These are phyloP conservation scores for Beroe forskalii DNA, from an alignment of 37 sponge, comb jelly and placozoan species.

Conservation along the genomic window DNA sequence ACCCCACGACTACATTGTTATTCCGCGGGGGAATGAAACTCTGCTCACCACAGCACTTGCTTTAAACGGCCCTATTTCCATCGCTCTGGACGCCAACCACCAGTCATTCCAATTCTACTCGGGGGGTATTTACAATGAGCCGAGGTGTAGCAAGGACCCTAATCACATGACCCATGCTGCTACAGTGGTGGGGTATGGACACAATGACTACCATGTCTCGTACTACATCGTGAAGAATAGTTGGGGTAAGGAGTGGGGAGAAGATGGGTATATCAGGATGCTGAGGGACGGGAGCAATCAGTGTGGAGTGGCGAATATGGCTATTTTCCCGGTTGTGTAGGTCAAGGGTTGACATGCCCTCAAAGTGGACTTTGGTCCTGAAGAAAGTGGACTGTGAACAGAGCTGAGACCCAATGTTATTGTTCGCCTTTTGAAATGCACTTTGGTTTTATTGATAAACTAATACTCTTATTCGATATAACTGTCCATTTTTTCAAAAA, in stretches of 20 bases:
- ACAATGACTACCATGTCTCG: constrained; percentile 55
- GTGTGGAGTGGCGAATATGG: constrained; percentile 69
- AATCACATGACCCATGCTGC: constrained; percentile 82
- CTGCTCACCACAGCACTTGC: constrained; percentile 77
- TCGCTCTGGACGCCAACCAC: constrained; percentile 88
- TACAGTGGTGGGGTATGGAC: constrained; percentile 86
- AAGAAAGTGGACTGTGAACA: no score
- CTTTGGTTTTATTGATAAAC: no score
- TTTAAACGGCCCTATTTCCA: constrained; percentile 83
- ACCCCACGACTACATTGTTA: constrained; percentile 67
- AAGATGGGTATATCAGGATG: constrained; percentile 73
- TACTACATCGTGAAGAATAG: constrained; percentile 93
- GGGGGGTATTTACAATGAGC: constrained; percentile 85
- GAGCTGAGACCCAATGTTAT: no score
- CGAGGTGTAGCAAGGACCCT: constrained; percentile 71
- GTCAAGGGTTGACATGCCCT: no score
- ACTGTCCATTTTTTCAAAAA: no score
- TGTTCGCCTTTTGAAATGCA: no score
- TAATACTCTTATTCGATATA: no score
- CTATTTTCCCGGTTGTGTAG: constrained; percentile 68
- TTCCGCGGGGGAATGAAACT: constrained; percentile 70
- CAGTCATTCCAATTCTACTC: constrained; percentile 73
- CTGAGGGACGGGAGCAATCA: constrained; percentile 68
- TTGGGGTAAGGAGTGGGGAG: constrained; percentile 70
- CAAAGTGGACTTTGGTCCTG: no score